Base-by-base conservation (phyloP, 2,888 invertebrate genomes). In the Apamea crenata region DNA sequence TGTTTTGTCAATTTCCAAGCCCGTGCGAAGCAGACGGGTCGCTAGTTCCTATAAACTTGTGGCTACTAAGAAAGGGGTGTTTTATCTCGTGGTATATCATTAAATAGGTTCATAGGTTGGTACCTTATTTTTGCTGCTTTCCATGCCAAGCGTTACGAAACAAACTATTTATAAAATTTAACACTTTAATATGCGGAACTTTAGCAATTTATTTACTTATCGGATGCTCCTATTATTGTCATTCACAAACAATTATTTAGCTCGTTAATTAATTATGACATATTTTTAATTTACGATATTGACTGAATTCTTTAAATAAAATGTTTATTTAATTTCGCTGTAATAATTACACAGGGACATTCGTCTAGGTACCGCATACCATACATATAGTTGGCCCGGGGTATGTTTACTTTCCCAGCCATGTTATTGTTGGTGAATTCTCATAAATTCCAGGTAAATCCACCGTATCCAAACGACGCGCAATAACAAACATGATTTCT, bases 381-480 rank as follows among this genome's bases (percentile, higher is more conserved):
- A 76, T 75, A 77, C 61, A 53, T 75, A 76, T 59, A 72, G 63
- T 16, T 68, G 61, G 7, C 81, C 84, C 85, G 82, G 87, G 86
- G 80, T 86, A 83, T 95, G 91, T 96, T 95, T 95, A 88, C 94
- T 93, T 95, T 95, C 95, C 94, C 95, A 95, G 89, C 93, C 86
- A 89, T 94, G 93, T 94, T 95, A 93, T 95, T 95, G 93, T 94
- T 93, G 93, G 92, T 92, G 92, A 93, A 95, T 95, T 93, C 94
- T 93, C 90, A 90, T 92, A 92, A 93, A 92, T 93, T 94, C 93
- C 95, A 93, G 93, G 94, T 95, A 95, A 94, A 93, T 92, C 91
- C 88, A 90, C 89, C 90, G 90, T 90, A 84, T 86, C 90, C 88
- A 91, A 90, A 91, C 92, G 87, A 90, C 88, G 90, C 90, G 92